phyloP scores from a whole-genome alignment of 2,113 vertebrate species.

The Melanerpes formicivorus region DNA sequence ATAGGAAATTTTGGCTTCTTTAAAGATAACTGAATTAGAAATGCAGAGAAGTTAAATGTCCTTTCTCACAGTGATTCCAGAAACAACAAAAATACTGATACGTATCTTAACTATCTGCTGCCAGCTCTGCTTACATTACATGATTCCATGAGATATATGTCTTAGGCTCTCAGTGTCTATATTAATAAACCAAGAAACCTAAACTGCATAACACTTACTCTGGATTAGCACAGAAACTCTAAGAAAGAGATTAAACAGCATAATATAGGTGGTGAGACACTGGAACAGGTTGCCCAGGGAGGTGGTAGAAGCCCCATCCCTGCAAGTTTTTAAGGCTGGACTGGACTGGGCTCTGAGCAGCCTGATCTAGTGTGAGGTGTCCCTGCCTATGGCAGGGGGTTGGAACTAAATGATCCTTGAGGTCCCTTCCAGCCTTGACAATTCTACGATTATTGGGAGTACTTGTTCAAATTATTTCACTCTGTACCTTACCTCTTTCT shows the following conservation, averaged over 20 bases:
- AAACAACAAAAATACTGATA: not conserved
- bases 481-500: constrained; percentile 88
- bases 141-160: not conserved
- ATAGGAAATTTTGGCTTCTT: not conserved
- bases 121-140: not conserved
- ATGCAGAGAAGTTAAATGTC: not conserved
- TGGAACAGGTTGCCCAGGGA: too few relatives aligned
- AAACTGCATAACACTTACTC: not conserved
- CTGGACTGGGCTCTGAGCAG: too few relatives aligned
- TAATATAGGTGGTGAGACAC: not conserved
- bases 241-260: not conserved
- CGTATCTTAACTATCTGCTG: not conserved
- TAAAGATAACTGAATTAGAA: not conserved
- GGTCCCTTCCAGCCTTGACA: too few relatives aligned
- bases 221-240: not conserved
- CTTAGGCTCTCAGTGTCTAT: not conserved
- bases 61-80: not conserved
- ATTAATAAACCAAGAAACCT: not conserved
- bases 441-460: not conserved
- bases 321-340: too few relatives aligned
- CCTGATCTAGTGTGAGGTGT: too few relatives aligned
- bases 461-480: not conserved
- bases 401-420: too few relatives aligned
- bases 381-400: too few relatives aligned
- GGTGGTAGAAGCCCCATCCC: too few relatives aligned